Conservation (phyloP, 1,140 invertebrate species). For the Drosophila gunungcola region DNA sequence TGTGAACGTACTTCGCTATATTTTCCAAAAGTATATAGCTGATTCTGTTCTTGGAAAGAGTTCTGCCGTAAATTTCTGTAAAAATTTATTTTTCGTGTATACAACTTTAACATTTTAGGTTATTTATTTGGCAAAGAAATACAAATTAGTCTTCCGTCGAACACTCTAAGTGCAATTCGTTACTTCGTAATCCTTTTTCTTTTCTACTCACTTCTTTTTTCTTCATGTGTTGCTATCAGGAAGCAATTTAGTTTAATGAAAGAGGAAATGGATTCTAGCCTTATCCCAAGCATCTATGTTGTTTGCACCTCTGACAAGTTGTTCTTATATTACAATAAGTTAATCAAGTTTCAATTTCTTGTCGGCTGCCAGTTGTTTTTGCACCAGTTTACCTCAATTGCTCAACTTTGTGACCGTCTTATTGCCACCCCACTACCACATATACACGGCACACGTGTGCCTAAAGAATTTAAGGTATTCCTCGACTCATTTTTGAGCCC, state of each 20-base stretch:
- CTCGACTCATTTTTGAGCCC: conserved; percentile 29
- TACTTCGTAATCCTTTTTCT: background rate
- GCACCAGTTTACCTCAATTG: conserved; percentile 30
- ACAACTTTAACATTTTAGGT: too few species aligned
- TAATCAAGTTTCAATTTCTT: conserved; percentile 17
- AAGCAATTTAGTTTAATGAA: too few species aligned
- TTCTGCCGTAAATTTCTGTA: too few species aligned
- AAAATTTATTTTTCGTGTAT: too few species aligned
- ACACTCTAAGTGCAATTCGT: too few species aligned
- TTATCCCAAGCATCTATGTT: background rate
- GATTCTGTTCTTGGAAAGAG: too few species aligned
- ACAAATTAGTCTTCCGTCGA: too few species aligned
- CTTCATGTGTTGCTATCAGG: too few species aligned
- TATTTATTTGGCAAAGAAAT: too few species aligned
- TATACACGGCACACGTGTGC: conserved; percentile 9
- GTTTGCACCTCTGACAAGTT: background rate
- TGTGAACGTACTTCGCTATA: too few species aligned
- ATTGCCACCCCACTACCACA: conserved; percentile 7
- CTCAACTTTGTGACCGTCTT: conserved; percentile 24
- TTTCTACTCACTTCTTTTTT: background rate
- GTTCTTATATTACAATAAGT: background rate
- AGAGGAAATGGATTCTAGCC: background rate
- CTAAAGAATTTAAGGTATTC: conserved; percentile 24
- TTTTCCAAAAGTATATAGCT: too few species aligned
- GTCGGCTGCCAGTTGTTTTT: conserved; percentile 28